Percentiles rank a stretch among this genome's conserved stretches.
Conservation (phyloP, 2,888 invertebrate species). For the Exocentrus adspersus region DNA sequence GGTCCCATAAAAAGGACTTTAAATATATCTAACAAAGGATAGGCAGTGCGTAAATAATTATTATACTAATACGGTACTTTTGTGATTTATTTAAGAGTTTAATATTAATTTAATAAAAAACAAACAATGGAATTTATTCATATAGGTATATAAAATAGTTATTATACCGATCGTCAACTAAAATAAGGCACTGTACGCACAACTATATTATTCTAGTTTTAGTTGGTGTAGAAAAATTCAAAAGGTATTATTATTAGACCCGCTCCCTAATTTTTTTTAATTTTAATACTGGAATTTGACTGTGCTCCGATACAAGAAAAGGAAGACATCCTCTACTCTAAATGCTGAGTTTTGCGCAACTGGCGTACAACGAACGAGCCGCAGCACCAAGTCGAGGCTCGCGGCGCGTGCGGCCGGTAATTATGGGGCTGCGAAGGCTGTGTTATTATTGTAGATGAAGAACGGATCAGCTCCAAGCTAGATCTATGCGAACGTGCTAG, state of each 20-base stretch:
- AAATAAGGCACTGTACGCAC: neutral
- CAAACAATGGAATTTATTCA: neutral
- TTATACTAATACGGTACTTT: neutral
- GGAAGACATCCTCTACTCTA: slow-evolving; percentile 67
- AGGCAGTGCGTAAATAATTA: neutral
- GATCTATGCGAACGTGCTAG: slow-evolving; percentile 59
- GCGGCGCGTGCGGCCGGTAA: slow-evolving; percentile 65
- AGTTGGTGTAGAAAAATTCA: no score
- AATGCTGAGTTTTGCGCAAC: slow-evolving; percentile 79
- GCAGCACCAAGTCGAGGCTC: slow-evolving; percentile 81
- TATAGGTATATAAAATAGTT: neutral
- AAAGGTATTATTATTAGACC: no score
- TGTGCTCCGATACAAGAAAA: neutral
- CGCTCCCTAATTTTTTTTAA: no score
- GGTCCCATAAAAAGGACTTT: no score
- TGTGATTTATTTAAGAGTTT: neutral
- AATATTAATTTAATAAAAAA: neutral
- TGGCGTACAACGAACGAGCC: slow-evolving; percentile 81
- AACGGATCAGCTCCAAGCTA: slow-evolving; percentile 57
- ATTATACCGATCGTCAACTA: neutral
- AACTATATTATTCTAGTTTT: no score
- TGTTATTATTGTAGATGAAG: slow-evolving; percentile 50
- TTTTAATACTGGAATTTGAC: slow-evolving; percentile 3
- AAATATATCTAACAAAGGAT: neutral
- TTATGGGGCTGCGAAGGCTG: slow-evolving; percentile 58